Base-by-base conservation (phyloP, 2,113 vertebrate genomes). In the Papio anubis region DNA sequence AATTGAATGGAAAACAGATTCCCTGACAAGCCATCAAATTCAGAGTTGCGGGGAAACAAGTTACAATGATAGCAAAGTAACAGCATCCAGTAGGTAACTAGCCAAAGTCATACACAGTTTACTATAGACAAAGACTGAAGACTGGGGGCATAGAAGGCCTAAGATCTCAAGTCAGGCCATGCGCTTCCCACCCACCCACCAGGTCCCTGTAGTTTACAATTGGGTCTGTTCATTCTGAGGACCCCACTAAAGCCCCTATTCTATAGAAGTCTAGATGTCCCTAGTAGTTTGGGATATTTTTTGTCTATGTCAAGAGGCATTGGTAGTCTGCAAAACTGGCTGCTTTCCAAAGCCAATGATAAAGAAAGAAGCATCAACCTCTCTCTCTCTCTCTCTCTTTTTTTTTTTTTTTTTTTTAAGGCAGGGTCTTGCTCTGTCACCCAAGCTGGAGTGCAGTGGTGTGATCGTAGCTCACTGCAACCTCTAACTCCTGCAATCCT, bases 1-100 rank as follows among this genome's bases (percentile, higher is more conserved):
- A 96, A 89, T 8, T 87, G 79, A 95, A 86, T 93, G 78, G 92
- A 93, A 98, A 97, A 94, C 55, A 96, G 97, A 64, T 70, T 91
- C 25, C n/a, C 66, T 35, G 45, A 97, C 94, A 95, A 95, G 97
- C 97, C 96, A 97, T 96, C 97, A 95, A 48, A 94, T 52, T 88
- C 98, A 97, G 90, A 98, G 95, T n/a, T 79, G 94, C 68, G 84
- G 96, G 93, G 93, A 98, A 96, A 83, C 96, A 97, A 84, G 96
- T 96, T 48, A 97, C 97, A 97, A 79, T 87, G 70, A 98, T 32
- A 98, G 90, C 79, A 97, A 96, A 66, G 93, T 48, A 89, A 97
- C n/a, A 59, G 45, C 75, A 97, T 79, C 83, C 96, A 96, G 6
- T n/a, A 94, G 70, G 45, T 68, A 92, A 93, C 57, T 78, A 85